Evolutionary conservation across 1,140 invertebrate species (phyloP).

Genomic region (Drosophila equinoxialis): DNA sequence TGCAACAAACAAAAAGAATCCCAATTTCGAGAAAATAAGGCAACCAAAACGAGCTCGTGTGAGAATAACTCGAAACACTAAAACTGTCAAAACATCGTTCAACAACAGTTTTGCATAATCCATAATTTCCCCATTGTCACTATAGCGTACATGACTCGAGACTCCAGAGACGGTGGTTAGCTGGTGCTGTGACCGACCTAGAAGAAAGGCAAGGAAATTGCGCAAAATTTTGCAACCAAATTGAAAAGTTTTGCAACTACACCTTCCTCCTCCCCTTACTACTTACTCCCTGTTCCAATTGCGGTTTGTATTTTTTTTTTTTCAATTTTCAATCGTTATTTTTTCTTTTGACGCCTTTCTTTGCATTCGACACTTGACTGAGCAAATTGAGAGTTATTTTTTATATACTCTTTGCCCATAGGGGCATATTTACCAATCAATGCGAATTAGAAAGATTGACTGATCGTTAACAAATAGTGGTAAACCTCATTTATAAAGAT

Average conservation of each 20-base stretch:
- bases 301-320: conserved; percentile 60
- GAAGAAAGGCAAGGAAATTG: conserved; percentile 53
- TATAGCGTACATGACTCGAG: conserved; percentile 13
- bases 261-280: conserved; percentile 25
- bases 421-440: neutral
- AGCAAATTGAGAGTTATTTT: conserved; percentile 63
- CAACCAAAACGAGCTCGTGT: neutral
- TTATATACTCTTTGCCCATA: neutral
- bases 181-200: neutral
- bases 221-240: conserved; percentile 69
- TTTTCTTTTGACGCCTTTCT: conserved; percentile 41
- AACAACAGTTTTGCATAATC: conserved; percentile 53
- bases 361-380: conserved; percentile 65
- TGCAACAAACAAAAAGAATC: neutral
- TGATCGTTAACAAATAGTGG: no score
- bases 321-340: conserved; percentile 14
- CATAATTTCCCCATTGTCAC: conserved; percentile 69
- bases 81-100: conserved; percentile 10
- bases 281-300: conserved; percentile 33
- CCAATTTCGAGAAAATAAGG: neutral
- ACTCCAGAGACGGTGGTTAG: neutral
- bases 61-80: neutral
- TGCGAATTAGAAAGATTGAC: no score
- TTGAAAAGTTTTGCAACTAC: conserved; percentile 70
- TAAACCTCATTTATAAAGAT: no score